phyloP scores from a whole-genome alignment of 2,888 invertebrate genomes.

The Seira sanloemensis region DNA sequence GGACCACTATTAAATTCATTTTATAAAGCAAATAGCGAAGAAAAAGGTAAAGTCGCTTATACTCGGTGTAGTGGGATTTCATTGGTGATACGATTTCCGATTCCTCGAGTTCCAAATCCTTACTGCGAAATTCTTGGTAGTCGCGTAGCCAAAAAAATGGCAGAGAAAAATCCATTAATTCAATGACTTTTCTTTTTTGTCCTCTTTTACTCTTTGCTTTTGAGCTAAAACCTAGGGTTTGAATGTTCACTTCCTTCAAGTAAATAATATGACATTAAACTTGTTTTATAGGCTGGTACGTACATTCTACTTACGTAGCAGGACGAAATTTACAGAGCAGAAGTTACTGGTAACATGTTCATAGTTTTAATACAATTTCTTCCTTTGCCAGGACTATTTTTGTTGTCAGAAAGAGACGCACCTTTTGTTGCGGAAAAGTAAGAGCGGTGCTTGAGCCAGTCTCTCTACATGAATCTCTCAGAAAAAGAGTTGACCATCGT shows the following conservation, averaged over 20 bases:
- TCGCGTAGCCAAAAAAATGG: slow-evolving; percentile 30
- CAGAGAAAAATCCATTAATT: slow-evolving; percentile 55
- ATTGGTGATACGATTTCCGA: slow-evolving; percentile 37
- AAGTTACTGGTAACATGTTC: neutral
- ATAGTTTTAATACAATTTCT: neutral
- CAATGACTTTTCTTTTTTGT: slow-evolving; percentile 56
- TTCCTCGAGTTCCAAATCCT: too few species aligned
- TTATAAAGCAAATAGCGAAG: too few species aligned
- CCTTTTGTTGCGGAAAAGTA: neutral
- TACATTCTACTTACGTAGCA: neutral
- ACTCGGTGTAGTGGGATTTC: slow-evolving; percentile 52
- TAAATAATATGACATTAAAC: slow-evolving; percentile 57
- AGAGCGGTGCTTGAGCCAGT: neutral
- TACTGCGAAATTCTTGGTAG: slow-evolving; percentile 32
- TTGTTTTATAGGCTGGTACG: slow-evolving; percentile 34
- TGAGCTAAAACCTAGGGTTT: slow-evolving; percentile 7
- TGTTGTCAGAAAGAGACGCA: neutral
- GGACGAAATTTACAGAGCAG: neutral
- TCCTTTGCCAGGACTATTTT: neutral
- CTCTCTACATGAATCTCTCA: slow-evolving; percentile 33
- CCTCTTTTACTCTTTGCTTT: slow-evolving; percentile 29
- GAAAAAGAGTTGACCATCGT: slow-evolving; percentile 52
- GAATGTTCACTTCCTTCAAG: slow-evolving; percentile 26
- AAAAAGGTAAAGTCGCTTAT: slow-evolving; percentile 37
- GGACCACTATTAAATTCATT: too few species aligned